Evolutionary conservation across 2,888 invertebrate genomes (phyloP), one percentile per base, ranked within the genome.

Genomic region (Crematogaster levior): DNA sequence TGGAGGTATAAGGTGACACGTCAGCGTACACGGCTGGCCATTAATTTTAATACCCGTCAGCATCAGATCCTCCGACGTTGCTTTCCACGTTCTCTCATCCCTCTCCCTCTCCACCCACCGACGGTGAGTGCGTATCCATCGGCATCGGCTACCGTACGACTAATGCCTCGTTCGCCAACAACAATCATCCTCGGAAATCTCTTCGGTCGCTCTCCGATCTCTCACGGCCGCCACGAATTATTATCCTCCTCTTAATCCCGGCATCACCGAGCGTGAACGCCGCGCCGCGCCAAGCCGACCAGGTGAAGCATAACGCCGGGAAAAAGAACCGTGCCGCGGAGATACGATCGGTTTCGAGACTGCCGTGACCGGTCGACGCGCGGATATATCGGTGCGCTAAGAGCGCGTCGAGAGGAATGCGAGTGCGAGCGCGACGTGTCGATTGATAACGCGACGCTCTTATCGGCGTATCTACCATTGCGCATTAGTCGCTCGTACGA

Each of bases 1-100:
- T 94, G 93, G 92, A 92, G 93, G 93, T 93, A 93, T 93, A 93
- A 94, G 93, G 93, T 93, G 93, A 94, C 93, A 92, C 94, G 94
- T 94, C 94, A 94, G 92, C 94, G 93, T 93, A 91, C 90, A 88
- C 88, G 90, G 90, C 90, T 91, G 92, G 91, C 91, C 94, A 94
- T 94, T 94, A 93, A 94, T 94, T 94, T 93, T 93, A 90, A 93
- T 93, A 92, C 92, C 88, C 92, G 91, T 92, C 91, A 91, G 91
- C 90, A 91, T 92, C 91, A 91, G 91, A 92, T 92, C 92, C 88
- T 70, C 70, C 82, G 84, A 86, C 85, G 87, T 68, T 87, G 82
- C 86, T 86, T 89, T 89, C 85, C 86, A 89, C 84, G 84, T 86
- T 79, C 65, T 37, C 75, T 43, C 79, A 40, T 40, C 43, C 61